These are phyloP conservation scores for Prenolepis imparis DNA, from an alignment of 2,888 invertebrate species.

Conservation along the genomic window DNA sequence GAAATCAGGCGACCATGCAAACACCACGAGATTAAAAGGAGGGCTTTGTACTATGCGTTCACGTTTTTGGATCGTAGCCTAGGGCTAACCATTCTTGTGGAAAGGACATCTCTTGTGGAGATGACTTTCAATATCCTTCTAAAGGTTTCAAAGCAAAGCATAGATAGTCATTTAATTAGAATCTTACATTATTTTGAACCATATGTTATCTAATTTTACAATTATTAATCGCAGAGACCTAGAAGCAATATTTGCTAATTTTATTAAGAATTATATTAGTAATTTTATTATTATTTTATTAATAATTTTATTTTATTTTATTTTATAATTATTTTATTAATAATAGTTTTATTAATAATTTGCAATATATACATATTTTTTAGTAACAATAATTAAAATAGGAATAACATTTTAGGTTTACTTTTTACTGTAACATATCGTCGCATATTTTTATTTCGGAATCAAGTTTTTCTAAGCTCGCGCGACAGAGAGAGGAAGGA, in stretches of 20 bases:
- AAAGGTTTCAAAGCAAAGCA: neutral
- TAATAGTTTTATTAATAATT: too few relatives aligned
- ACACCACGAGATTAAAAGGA: constrained; percentile 86
- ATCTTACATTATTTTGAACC: neutral
- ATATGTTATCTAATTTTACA: neutral
- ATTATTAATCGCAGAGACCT: neutral
- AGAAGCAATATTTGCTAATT: neutral
- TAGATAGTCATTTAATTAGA: constrained; percentile 19
- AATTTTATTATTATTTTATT: too few relatives aligned
- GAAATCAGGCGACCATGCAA: constrained; percentile 82
- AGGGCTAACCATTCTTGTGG: constrained; percentile 60
- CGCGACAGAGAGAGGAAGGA: neutral
- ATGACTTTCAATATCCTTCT: constrained; percentile 71
- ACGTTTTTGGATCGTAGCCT: constrained; percentile 65
- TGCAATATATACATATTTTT: neutral
- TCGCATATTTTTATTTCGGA: neutral
- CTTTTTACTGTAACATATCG: neutral
- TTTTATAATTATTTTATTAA: too few relatives aligned
- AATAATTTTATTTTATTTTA: too few relatives aligned
- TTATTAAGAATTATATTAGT: too few relatives aligned
- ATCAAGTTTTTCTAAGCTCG: neutral
- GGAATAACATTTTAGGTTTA: neutral
- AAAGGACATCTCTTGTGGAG: constrained; percentile 67
- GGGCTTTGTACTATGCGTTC: constrained; percentile 75
- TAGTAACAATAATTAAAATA: neutral